Evolutionary conservation across 2,113 vertebrate genomes (phyloP).

Genomic region (Chloroceryle aenea): DNA sequence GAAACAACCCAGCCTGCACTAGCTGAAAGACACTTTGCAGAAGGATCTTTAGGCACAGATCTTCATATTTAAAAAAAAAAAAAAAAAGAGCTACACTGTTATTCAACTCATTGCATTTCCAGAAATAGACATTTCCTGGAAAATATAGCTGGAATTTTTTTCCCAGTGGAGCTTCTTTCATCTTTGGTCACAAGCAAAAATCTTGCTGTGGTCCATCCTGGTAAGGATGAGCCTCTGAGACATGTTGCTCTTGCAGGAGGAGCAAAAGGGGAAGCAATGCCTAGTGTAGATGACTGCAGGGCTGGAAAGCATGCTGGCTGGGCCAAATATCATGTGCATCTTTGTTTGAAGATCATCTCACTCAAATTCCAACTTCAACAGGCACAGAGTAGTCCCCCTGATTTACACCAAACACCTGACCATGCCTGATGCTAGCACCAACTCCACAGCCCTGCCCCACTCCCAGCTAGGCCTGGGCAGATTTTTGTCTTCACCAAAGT

Average conservation of each 20-base stretch:
- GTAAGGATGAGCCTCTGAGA: neutral
- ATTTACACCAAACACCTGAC: neutral
- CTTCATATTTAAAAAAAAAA: neutral
- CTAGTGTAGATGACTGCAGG: neutral
- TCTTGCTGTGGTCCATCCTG: neutral
- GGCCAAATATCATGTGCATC: neutral
- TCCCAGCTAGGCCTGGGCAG: neutral
- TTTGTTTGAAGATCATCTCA: neutral
- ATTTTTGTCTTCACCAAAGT: neutral
- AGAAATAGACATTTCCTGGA: neutral
- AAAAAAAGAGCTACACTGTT: neutral
- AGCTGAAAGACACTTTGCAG: neutral
- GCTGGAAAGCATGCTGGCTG: neutral
- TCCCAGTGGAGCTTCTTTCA: neutral
- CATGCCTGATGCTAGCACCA: accelerated
- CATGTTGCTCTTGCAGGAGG: neutral
- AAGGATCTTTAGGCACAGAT: neutral
- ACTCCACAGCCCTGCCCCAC: neutral
- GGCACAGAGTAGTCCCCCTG: neutral
- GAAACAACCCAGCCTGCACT: neutral
- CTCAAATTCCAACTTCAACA: neutral
- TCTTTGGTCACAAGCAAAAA: neutral
- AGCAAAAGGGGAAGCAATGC: neutral
- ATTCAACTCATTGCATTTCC: neutral
- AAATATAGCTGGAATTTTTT: neutral